Base-by-base conservation (phyloP, 2,888 invertebrate species). In the Zeuzera pyrina region DNA sequence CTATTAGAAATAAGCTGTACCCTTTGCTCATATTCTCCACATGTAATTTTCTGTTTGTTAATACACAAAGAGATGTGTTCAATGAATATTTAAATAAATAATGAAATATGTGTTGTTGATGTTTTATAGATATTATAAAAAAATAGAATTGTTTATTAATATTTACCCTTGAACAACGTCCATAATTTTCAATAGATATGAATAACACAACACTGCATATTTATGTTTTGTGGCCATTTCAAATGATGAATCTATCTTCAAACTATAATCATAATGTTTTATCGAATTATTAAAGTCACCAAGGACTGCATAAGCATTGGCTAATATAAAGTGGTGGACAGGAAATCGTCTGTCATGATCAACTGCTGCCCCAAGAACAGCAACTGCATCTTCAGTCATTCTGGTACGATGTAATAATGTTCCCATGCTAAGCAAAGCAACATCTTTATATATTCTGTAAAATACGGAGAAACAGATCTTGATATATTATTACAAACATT, bases 261-360 rank as follows among this genome's bases (percentile, higher is more conserved):
- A 57, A 32, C 89, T 88, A 48, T 86, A 87, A 47, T 91, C 89
- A 59, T 59, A 66, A 45, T 78, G 72, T 35, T 52, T 62, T 35
- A 91, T 67, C 0, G 92, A 91, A 49, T 84, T 88, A 48, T 92
- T 91, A 54, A 88, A 92, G 39, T 92, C 90, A 1, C 88, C 88
- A 15, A 87, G 47, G 7, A 89, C 85, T 1, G 91, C 90, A 61
- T 90, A 91, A 11, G 91, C 88, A 58, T 91, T 91, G 4, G 88
- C 93, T 8, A 93, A 71, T 2, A 89, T 87, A 48, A 91, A 88
- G 60, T 91, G 89, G 41, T 86, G 87, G 25, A 84, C 68, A 2
- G 87, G 72, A 46, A 85, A 85, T 11, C 79, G 71, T 0, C 89
- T 88, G 25, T 89, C 87, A 48, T 92, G 89, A 52, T 92, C 91